Base-by-base conservation (phyloP, 2,888 invertebrate genomes). In the Seira musarum region DNA sequence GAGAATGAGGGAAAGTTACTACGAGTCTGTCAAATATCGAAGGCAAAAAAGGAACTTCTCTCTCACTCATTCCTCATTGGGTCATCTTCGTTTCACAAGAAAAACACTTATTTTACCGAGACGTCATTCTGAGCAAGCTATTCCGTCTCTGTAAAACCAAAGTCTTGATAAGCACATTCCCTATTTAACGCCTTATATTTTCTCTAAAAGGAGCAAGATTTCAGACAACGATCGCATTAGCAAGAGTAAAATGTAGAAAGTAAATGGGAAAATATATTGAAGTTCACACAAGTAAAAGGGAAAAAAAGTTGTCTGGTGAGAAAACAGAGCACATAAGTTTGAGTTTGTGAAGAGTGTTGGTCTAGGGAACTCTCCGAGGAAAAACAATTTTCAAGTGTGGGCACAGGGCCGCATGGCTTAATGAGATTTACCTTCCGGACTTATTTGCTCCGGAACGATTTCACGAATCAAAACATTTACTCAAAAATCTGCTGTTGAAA, bases 401-500 rank as follows among this genome's bases (percentile, higher is more conserved):
- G 80, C 75, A 80, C 80, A 71, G 61, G 75, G 71, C 78, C 85
- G 82, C 83, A 85, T 80, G 84, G 80, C 84, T 83, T 86, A 86
- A 86, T 86, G 86, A 86, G 86, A 86, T 86, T 86, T 86, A 80
- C 83, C 85, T 86, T 82, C 83, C 81, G 83, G 84, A 81, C 83
- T 85, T 80, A 81, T 83, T 84, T 83, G 76, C 84, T 82, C 81
- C 84, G 64, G 81, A 84, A 83, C 82, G 85, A 85, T 85, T 86
- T 86, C 81, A 72, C 85, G 83, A 86, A 86, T 85, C 84, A 86
- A 86, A 86, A 86, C 86, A 86, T 83, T 84, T 82, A 69, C 84
- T 84, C 77, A 85, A 84, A 85, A 85, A 85, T 85, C 84, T 83
- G 83, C 85, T 76, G 80, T 75, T 71, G 81, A 78, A 83, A 80